Base-by-base conservation (phyloP, 2,113 vertebrate species). In the Capreolus pygargus region DNA sequence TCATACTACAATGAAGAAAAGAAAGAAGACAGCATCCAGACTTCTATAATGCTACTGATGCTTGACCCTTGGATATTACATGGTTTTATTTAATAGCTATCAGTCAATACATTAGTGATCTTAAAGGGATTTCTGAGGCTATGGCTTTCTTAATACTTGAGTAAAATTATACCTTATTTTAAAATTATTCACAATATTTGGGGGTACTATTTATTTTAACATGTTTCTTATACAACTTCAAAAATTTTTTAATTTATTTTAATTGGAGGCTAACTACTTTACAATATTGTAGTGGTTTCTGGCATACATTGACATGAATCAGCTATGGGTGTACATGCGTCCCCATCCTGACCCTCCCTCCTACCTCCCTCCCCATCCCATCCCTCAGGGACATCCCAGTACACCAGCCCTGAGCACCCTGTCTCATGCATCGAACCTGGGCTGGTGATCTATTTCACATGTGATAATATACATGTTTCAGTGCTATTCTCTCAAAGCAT, bases 151-250 rank as follows among this genome's bases (percentile, higher is more conserved):
- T n/a, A 30, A 76, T 58, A 10, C 25, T 89, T 70, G 81, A 92
- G 54, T n/a, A 94, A 95, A 95, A 89, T 39, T 85, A 74, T n/a
- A 45, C 7, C 33, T 90, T 95, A 57, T 47, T 93, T 87, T 91
- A 76, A 14, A 97, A 89, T 50, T 85, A 52, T 4, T 70, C 39
- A 7, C 33, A 54, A 54, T 61, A 70, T 92, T 82, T 33, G 58
- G 28, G 91, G 15, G 82, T 7, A 82, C 33, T 78, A 88, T 91
- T 90, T 91, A 17, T 16, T 60, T 84, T 67, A 92, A 50, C 13
- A 8, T 76, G 39, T 43, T 76, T 76, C 23, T 27, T 27, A 27
- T 27, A 43, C 43, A 76, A 25, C 21, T 74, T 74, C 12, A 0
- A 50, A 50, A 47, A 50, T 2, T 55, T 39, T 25, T 13, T 76